Percentiles rank a stretch among this genome's conserved stretches.
Evolutionary conservation across 2,797 vertebrate species (phyloP).

Genomic region (Falco rusticolus): DNA sequence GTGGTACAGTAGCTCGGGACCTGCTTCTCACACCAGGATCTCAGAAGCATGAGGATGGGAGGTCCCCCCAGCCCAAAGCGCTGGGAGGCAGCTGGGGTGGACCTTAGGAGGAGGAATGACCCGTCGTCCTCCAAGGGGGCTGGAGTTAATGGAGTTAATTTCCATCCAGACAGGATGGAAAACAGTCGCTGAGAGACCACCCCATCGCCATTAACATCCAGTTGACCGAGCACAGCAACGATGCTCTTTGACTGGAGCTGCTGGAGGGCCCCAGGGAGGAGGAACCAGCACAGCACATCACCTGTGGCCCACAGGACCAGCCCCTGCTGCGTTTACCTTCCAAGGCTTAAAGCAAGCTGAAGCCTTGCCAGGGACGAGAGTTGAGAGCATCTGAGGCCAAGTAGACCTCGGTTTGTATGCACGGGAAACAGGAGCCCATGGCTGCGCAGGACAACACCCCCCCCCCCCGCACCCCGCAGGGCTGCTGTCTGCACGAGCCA

Average conservation of each 20-base stretch:
- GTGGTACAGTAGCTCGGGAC: not conserved
- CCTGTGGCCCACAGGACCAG: not conserved
- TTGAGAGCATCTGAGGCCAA: not conserved
- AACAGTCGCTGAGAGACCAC: not conserved
- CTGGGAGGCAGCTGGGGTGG: not conserved
- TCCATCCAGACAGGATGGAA: not conserved
- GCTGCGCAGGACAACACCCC: accelerated
- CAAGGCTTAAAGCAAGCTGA: not conserved
- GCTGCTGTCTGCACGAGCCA: not conserved
- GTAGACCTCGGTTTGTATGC: not conserved
- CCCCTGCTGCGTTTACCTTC: not conserved
- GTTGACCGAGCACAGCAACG: accelerated
- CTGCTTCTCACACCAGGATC: not conserved
- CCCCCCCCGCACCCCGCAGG: too few species aligned
- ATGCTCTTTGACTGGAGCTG: not conserved
- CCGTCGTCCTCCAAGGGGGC: not conserved
- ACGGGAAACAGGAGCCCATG: not conserved
- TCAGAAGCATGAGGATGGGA: not conserved
- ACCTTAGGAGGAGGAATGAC: not conserved
- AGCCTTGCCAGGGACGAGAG: not conserved
- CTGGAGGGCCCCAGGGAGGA: not conserved
- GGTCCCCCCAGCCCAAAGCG: not conserved
- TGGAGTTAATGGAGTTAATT: not conserved
- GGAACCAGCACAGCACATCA: not conserved
- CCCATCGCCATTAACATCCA: not conserved